Conservation (phyloP, 2,113 vertebrate species). For the Vulpes lagopus region DNA sequence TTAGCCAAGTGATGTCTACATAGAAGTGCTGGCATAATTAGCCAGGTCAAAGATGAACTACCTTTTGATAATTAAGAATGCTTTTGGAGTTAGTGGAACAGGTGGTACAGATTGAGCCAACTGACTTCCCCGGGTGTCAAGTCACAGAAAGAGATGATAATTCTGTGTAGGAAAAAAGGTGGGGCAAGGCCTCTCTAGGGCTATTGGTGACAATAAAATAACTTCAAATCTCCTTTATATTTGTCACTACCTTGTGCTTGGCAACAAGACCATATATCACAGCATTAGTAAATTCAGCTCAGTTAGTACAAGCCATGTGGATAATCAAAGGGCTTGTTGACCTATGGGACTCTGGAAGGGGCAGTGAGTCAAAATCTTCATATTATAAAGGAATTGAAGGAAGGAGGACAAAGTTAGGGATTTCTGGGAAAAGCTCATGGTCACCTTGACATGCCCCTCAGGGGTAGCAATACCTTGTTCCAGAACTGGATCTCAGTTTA, state of each 20-base stretch:
- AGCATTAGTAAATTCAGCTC: not conserved
- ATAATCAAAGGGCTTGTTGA: not conserved
- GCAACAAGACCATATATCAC: not conserved
- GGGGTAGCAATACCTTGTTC: not conserved
- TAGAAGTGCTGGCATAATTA: not conserved
- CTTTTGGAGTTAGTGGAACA: not conserved
- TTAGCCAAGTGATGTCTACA: not conserved
- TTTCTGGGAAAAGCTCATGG: not conserved
- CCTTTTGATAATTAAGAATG: slow-evolving; percentile 1
- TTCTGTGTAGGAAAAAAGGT: not conserved
- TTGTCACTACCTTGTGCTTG: not conserved
- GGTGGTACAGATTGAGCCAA: not conserved
- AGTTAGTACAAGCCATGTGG: not conserved
- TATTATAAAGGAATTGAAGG: not conserved
- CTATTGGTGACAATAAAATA: not conserved
- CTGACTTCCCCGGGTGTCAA: not conserved
- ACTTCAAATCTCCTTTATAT: not conserved
- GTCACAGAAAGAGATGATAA: not conserved
- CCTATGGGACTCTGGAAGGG: not conserved
- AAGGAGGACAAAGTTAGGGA: not conserved
- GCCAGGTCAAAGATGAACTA: not conserved
- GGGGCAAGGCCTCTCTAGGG: not conserved
- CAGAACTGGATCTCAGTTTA: not conserved
- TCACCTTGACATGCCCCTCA: not conserved
- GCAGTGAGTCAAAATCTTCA: not conserved